Evolutionary conservation across 2,113 vertebrate species (phyloP), one percentile per base, ranked within the genome.

Genomic region (Todiramphus chloris): DNA sequence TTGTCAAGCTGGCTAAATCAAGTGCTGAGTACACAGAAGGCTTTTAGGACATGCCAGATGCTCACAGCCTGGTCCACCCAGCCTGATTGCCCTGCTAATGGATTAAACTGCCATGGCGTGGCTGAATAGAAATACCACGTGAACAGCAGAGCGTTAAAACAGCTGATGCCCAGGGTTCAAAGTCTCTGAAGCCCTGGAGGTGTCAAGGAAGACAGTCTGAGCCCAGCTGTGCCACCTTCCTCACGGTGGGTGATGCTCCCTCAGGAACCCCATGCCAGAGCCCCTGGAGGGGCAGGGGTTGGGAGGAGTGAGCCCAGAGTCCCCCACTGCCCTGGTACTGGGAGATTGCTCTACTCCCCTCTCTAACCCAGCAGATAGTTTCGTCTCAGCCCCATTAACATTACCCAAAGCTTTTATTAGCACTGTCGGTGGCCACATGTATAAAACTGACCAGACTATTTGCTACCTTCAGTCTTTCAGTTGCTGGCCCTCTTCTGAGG

Each of bases 11-110:
- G 66, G 0, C 2, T 80, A 90, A 90, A 91, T 58, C 8, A 2
- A 62, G 75, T 1, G 0, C 75, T 95, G 83, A 95, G 88, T 93
- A 95, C 88, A 96, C 93, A 96, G 53, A 94, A 33, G 53, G 76
- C 96, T 97, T 95, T 95, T 83, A 95, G 93, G 46, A 56, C 24
- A 2, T 3, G 16, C 87, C 86, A 73, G 86, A 56, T 66, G 66
- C 81, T 93, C 18, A 0, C 56, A 28, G 75, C 23, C 37, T 25
- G 44, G 28, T 35, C 15, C 33, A 19, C 19, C 27, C 9, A 3
- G 28, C n/a, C 53, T 25, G 56, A 24, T 3, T 27, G 85, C 76
- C 41, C 46, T 21, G 67, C 16, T 88, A 85, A 95, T 90, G 84
- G 82, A 75, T 83, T n/a, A 23, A 60, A 56, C 24, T 28, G 5